Percentiles rank a stretch among this genome's conserved stretches.
Conservation (phyloP, 1,140 invertebrate genomes). For the Chironomus striatipennis region DNA sequence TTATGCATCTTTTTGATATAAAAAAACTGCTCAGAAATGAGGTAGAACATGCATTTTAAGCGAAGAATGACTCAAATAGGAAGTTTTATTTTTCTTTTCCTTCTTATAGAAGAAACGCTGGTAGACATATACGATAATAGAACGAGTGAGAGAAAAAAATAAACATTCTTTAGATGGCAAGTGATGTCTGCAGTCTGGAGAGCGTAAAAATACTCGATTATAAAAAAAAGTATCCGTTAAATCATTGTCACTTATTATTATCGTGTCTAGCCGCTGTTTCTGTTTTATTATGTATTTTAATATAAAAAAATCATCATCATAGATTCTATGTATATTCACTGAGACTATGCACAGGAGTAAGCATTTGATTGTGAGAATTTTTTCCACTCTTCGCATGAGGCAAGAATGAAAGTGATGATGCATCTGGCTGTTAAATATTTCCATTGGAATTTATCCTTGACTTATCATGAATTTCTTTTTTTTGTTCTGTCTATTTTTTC, state of each 20-base stretch:
- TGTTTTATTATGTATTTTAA: slow-evolving; percentile 15
- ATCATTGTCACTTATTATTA: not conserved
- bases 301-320: slow-evolving; percentile 8
- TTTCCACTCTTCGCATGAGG: not conserved
- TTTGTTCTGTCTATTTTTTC: not conserved
- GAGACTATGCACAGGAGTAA: too few relatives aligned
- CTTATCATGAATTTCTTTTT: not conserved
- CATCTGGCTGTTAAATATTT: slow-evolving; percentile 7
- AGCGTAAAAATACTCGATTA: slow-evolving; percentile 10
- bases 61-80: slow-evolving; percentile 17
- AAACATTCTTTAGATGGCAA: slow-evolving; percentile 18
- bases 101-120: not conserved
- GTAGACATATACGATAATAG: not conserved
- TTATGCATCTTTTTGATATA: not conserved
- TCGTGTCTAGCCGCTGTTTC: slow-evolving; percentile 11
- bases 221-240: slow-evolving; percentile 21
- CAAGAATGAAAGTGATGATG: not conserved
- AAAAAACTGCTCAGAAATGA: not conserved
- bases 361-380: too few relatives aligned
- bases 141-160: not conserved
- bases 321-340: not conserved
- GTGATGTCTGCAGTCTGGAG: slow-evolving; percentile 17
- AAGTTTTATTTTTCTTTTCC: slow-evolving; percentile 7
- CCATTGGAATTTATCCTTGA: slow-evolving; percentile 12
- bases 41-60: not conserved